Conservation (phyloP, 2,888 invertebrate species). For the Stenoptilia bipunctidactyla region DNA sequence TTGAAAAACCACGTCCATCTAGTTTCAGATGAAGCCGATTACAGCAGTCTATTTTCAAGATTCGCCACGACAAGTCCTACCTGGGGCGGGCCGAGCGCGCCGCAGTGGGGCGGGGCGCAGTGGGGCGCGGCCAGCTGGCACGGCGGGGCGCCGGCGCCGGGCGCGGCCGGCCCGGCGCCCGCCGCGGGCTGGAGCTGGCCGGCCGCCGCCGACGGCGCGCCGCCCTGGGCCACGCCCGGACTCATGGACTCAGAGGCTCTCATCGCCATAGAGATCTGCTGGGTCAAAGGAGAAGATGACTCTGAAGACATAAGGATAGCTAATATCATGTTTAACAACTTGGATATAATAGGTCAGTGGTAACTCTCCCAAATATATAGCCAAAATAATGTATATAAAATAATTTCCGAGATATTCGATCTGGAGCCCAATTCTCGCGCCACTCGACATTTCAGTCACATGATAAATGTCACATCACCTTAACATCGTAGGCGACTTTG, state of each 20-base stretch:
- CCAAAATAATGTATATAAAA: too few species aligned
- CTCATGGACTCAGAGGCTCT: constrained; percentile 86
- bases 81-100: too few species aligned
- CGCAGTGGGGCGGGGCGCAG: constrained; percentile 1
- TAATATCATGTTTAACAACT: constrained; percentile 92
- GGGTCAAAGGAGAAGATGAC: constrained; percentile 57
- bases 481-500: too few species aligned
- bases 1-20: too few species aligned
- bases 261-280: constrained; percentile 72
- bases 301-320: constrained; percentile 77
- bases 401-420: too few species aligned
- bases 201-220: constrained; percentile 76
- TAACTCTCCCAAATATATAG: too few species aligned
- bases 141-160: too few species aligned
- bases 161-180: too few species aligned
- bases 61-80: constrained; percentile 6
- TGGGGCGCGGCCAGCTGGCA: constrained; percentile 67
- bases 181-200: constrained; percentile 78
- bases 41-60: constrained; percentile 30
- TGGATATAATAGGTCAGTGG: constrained; percentile 92
- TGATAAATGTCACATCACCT: too few species aligned
- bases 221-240: constrained; percentile 77
- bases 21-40: constrained; percentile 25
- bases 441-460: too few species aligned
- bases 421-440: too few species aligned